Evolutionary conservation across 2,797 vertebrate genomes (phyloP).

Genomic region (Ptychadena robeensis): DNA sequence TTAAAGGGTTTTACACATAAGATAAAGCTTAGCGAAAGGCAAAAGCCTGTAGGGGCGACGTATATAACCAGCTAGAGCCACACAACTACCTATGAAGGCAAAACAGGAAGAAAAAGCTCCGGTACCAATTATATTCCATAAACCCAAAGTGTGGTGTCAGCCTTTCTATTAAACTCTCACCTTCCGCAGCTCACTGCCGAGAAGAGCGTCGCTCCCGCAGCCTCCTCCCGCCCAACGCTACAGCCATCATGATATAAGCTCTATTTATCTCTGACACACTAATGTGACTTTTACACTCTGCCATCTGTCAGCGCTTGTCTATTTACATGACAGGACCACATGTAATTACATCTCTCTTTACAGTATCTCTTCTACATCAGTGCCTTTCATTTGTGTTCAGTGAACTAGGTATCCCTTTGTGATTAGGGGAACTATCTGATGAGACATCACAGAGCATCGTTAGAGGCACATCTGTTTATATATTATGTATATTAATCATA

Average conservation of each 20-base stretch:
- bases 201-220: slow-evolving; percentile 14
- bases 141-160: slow-evolving; percentile 18
- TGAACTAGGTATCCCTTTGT: slow-evolving; percentile 53
- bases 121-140: slow-evolving; percentile 11
- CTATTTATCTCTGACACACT: slow-evolving; percentile 60
- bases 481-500: slow-evolving; percentile 22
- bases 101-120: background rate
- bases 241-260: slow-evolving; percentile 40
- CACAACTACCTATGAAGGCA: background rate
- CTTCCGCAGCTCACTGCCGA: slow-evolving; percentile 1
- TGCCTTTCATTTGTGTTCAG: slow-evolving; percentile 46
- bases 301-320: slow-evolving; percentile 57
- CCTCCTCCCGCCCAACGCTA: background rate
- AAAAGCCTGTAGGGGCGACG: background rate
- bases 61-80: background rate
- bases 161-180: slow-evolving; percentile 45
- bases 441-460: slow-evolving; percentile 21
- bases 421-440: slow-evolving; percentile 43
- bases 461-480: slow-evolving; percentile 35
- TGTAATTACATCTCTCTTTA: slow-evolving; percentile 61
- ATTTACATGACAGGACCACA: slow-evolving; percentile 54
- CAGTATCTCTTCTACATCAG: slow-evolving; percentile 56
- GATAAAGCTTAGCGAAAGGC: background rate
- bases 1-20: slow-evolving; percentile 12
- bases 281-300: slow-evolving; percentile 58